Conservation (phyloP, 1,140 invertebrate species). For the Gryon sp. region DNA sequence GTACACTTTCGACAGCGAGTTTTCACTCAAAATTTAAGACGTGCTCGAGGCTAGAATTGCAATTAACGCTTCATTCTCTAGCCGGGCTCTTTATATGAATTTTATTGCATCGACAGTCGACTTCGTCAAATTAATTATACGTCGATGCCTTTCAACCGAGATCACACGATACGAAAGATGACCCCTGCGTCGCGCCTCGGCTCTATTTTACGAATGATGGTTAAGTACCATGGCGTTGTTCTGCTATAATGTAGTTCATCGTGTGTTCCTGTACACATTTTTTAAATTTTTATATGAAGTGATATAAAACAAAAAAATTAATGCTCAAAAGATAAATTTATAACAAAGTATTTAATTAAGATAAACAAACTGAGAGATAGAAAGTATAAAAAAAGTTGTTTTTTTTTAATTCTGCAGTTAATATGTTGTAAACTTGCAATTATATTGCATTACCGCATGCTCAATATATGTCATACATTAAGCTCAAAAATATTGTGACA, state of each 20-base stretch:
- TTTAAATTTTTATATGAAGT: too few species aligned
- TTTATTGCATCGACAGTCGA: constrained; percentile 59
- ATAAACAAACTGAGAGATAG: too few species aligned
- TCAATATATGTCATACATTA: too few species aligned
- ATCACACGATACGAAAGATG: constrained; percentile 61
- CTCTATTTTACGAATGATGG: constrained; percentile 50
- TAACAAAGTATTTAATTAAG: too few species aligned
- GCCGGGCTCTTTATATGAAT: constrained; percentile 58
- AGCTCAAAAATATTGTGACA: too few species aligned
- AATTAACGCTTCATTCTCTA: constrained; percentile 59
- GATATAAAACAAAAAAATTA: too few species aligned
- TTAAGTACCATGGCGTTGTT: background rate
- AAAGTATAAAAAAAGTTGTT: too few species aligned
- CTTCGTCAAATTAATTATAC: constrained; percentile 64
- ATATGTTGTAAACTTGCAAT: too few species aligned
- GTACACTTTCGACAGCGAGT: constrained; percentile 52
- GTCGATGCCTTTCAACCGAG: constrained; percentile 42
- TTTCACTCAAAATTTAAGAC: constrained; percentile 63
- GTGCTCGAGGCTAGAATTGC: constrained; percentile 59
- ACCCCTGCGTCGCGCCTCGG: constrained; percentile 40
- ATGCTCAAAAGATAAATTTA: too few species aligned
- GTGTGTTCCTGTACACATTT: too few species aligned
- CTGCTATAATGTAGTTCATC: background rate
- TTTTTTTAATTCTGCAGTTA: too few species aligned
- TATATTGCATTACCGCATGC: too few species aligned